A percentile compares a stretch with the other conserved stretches of the same genome.
These are phyloP conservation scores for Eupithecia dodoneata DNA, from an alignment of 2,888 invertebrate species.

Conservation along the genomic window DNA sequence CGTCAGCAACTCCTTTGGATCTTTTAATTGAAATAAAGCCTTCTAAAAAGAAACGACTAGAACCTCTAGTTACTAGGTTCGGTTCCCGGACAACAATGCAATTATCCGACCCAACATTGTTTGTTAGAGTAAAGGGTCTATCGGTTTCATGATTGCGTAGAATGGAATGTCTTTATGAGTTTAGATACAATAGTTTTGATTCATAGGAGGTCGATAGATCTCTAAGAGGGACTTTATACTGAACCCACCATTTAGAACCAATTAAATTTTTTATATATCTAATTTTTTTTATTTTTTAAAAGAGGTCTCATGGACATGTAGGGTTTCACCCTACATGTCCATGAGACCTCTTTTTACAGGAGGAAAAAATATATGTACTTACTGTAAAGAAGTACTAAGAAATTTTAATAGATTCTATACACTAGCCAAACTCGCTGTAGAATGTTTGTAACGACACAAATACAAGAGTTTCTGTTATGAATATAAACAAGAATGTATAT, in stretches of 20 bases:
- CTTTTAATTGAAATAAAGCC: slow-evolving; percentile 1
- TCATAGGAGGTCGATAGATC: not conserved
- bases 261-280: no score
- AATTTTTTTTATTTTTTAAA: no score
- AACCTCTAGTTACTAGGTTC: not conserved
- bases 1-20: not conserved
- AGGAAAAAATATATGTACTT: no score
- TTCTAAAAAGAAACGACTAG: not conserved
- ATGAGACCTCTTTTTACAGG: no score
- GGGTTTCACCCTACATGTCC: no score
- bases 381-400: no score
- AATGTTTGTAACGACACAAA: no score
- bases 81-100: slow-evolving; percentile 2
- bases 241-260: not conserved
- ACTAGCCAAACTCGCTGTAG: no score
- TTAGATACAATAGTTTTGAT: not conserved
- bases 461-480: no score
- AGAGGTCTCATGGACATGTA: no score
- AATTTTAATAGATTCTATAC: no score
- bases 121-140: slow-evolving; percentile 3
- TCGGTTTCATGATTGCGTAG: not conserved
- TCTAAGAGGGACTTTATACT: not conserved
- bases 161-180: slow-evolving; percentile 1
- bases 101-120: slow-evolving; percentile 13
- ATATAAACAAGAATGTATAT: no score